These are phyloP conservation scores for Peromyscus eremicus DNA, from an alignment of 2,797 vertebrate species.

Conservation along the genomic window DNA sequence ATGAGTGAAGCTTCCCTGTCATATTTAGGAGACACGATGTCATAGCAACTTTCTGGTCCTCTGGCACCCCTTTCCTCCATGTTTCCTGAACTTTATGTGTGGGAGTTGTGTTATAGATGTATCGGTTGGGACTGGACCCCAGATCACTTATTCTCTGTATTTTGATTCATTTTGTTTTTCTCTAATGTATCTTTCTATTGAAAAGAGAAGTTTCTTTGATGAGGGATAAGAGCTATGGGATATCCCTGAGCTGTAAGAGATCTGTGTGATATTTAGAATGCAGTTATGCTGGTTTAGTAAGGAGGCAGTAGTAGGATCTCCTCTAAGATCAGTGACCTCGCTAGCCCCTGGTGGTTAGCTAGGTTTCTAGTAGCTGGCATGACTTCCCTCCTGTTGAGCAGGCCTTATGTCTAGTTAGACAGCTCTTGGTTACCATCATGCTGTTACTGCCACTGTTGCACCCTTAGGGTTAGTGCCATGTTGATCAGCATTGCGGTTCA, in stretches of 20 bases:
- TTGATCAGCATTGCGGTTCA: neutral
- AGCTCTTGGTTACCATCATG: neutral
- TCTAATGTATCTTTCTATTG: neutral
- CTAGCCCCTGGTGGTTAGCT: neutral
- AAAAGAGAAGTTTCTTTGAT: neutral
- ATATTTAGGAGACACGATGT: neutral
- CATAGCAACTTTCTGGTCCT: neutral
- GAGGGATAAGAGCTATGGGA: neutral
- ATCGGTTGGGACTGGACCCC: neutral
- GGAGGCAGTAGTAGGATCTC: neutral
- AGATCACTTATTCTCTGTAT: neutral
- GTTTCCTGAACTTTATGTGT: neutral
- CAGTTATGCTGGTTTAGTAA: neutral
- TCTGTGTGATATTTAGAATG: neutral
- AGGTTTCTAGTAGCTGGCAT: neutral
- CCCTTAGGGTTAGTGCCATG: neutral
- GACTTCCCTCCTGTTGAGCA: neutral
- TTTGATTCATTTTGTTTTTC: neutral
- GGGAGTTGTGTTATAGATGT: neutral
- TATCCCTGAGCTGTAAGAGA: too few species aligned
- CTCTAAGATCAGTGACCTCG: neutral
- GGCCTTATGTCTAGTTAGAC: neutral
- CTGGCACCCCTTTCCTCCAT: neutral
- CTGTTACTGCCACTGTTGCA: neutral
- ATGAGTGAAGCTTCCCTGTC: neutral